These are phyloP conservation scores for Dolichotis patagonum DNA, from an alignment of 2,113 vertebrate genomes.

Conservation along the genomic window DNA sequence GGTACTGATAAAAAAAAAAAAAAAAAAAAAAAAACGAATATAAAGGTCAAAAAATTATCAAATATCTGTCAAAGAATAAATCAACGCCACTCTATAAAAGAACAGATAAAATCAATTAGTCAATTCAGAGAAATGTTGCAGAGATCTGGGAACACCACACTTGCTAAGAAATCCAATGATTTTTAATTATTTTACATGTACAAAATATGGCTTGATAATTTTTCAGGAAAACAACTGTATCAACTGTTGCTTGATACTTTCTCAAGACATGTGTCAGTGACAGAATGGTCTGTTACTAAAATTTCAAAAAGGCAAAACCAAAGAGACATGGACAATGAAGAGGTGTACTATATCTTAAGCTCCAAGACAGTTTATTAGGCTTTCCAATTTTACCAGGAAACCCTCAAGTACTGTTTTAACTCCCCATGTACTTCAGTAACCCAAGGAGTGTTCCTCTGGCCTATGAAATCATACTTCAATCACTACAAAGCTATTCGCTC, in stretches of 20 bases:
- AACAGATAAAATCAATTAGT: not conserved
- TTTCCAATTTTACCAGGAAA: not conserved
- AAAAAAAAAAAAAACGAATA: not conserved
- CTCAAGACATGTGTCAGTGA: slow-evolving; percentile 32
- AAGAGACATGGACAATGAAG: not conserved
- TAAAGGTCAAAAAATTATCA: slow-evolving; percentile 25
- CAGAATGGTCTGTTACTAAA: not conserved
- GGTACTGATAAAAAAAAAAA: too few species aligned
- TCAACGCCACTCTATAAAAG: not conserved
- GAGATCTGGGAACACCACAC: not conserved
- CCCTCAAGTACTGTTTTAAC: not conserved
- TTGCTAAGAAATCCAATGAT: not conserved
- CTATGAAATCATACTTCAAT: not conserved
- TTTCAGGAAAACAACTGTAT: slow-evolving; percentile 64
- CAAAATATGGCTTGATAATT: not conserved
- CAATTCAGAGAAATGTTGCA: not conserved
- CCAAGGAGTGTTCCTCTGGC: not conserved
- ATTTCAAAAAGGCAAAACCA: slow-evolving; percentile 19
- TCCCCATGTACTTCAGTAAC: not conserved
- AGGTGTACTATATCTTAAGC: not conserved
- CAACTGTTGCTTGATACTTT: slow-evolving; percentile 36
- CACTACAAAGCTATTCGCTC: not conserved
- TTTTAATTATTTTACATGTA: not conserved
- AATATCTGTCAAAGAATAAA: not conserved
- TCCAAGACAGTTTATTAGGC: not conserved